Percentiles rank a stretch among this genome's conserved stretches.
phyloP scores from a whole-genome alignment of 2,888 invertebrate species.

The Nomada goodeniana region DNA sequence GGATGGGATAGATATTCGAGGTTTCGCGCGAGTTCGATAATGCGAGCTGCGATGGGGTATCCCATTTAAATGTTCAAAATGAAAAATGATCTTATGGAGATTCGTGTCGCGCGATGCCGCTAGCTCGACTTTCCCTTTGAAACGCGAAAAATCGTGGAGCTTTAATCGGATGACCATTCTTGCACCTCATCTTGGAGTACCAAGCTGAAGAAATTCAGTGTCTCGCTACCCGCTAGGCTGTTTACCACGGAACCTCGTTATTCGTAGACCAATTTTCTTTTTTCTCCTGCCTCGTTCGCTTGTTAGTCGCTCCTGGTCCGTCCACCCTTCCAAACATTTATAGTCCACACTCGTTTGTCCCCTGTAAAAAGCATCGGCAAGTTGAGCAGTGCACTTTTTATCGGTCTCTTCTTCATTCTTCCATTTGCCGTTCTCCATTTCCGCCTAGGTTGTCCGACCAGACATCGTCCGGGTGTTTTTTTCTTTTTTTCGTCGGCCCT shows the following conservation, averaged over 20 bases:
- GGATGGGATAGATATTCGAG: neutral
- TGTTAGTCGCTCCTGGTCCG: slow-evolving; percentile 16
- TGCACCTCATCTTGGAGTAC: neutral
- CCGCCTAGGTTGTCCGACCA: slow-evolving; percentile 10
- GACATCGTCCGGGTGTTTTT: slow-evolving; percentile 35
- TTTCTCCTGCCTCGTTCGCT: slow-evolving; percentile 6
- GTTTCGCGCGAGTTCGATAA: slow-evolving; percentile 1
- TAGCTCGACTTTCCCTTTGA: neutral
- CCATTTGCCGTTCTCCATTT: slow-evolving; percentile 18
- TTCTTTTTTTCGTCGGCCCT: slow-evolving; percentile 35
- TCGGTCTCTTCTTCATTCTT: slow-evolving; percentile 9
- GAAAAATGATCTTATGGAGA: neutral
- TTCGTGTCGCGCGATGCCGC: neutral
- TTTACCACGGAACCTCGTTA: slow-evolving; percentile 55
- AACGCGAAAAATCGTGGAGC: neutral
- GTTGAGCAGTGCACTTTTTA: slow-evolving; percentile 68
- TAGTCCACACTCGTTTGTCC: slow-evolving; percentile 65
- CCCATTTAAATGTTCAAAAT: slow-evolving; percentile 1
- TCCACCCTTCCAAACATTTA: slow-evolving; percentile 53
- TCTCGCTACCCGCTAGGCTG: slow-evolving; percentile 8
- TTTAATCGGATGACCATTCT: neutral
- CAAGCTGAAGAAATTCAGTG: slow-evolving; percentile 8
- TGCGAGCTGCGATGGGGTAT: neutral
- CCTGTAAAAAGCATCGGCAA: slow-evolving; percentile 72
- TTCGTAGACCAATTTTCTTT: slow-evolving; percentile 44